Base-by-base conservation (phyloP, 2,797 vertebrate genomes). In the Coregonus sp. region DNA sequence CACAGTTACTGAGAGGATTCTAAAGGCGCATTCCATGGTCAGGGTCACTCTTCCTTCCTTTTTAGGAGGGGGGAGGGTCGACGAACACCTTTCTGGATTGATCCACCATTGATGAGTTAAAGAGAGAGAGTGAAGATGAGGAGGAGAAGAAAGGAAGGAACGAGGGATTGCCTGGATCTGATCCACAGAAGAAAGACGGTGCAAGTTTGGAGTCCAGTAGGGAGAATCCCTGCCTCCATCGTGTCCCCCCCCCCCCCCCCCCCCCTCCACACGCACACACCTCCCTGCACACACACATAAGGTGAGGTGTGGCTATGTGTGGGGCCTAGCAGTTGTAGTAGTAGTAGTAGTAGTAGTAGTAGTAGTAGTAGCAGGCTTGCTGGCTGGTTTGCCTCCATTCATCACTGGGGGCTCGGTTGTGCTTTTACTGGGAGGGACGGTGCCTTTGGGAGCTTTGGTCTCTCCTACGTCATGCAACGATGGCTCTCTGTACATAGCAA, bases 401-500 rank as follows among this genome's bases (percentile, higher is more conserved):
- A 99, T 99, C 92, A 99, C 96, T 79, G 97, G 97, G 14, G 98
- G 98, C 81, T 98, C 98, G 83, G 92, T 98, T 96, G 98, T 99
- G 97, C 98, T 99, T 98, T 99, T 99, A 94, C 96, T 98, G 78
- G 97, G 95, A 81, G 97, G 96, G 81, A 47, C 96, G 61, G 96
- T 95, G 66, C 94, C 91, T 92, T 99, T 99, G 89, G 97, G 95
- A 88, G 96, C 96, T 50, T 59, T 59, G n/a, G 96, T 98, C 95
- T 99, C 98, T 84, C 98, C 98, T 73, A 99, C 96, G 87, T 99
- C 98, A 90, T 99, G 98, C 96, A 99, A 94, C 80, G 98, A 99
- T 80, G 98, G 98, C 95, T 99, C 98, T 95, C 98, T 96, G 92
- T 99, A 99, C 98, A 99, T 99, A 95, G 98, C 98, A 86, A 99